A percentile compares a stretch with the other conserved stretches of the same genome.
phyloP scores from a whole-genome alignment of 2,797 vertebrate genomes.

The Mergus octosetaceus region DNA sequence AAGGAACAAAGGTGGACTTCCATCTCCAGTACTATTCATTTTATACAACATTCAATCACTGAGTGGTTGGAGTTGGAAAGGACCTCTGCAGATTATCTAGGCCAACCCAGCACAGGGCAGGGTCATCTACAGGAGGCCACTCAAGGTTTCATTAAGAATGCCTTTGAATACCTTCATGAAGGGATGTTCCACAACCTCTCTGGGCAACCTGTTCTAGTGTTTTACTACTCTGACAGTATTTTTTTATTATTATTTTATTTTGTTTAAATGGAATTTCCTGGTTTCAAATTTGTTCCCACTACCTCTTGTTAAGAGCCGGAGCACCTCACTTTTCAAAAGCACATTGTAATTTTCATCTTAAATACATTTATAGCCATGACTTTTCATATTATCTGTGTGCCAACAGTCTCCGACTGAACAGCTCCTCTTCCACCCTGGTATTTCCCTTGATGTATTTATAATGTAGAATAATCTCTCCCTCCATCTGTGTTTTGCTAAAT shows the following conservation, averaged over 20 bases:
- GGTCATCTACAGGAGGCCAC: not conserved
- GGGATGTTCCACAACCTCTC: not conserved
- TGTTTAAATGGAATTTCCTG: not conserved
- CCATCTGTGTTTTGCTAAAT: not conserved
- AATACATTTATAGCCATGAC: not conserved
- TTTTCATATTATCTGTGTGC: not conserved
- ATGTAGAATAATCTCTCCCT: not conserved
- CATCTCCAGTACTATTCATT: not conserved
- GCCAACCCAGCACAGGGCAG: not conserved
- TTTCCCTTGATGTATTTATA: not conserved
- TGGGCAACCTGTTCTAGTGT: not conserved
- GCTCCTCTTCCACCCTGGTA: not conserved
- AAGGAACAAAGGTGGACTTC: not conserved
- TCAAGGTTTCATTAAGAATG: not conserved
- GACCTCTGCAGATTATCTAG: not conserved
- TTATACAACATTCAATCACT: not conserved
- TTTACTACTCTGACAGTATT: fast-evolving
- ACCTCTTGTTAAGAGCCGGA: not conserved
- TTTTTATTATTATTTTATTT: not conserved
- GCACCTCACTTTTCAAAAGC: not conserved
- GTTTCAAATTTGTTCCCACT: not conserved
- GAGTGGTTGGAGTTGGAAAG: not conserved
- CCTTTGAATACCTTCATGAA: not conserved
- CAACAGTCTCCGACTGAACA: not conserved
- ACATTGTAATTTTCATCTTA: not conserved